Evolutionary conservation across 2,888 invertebrate species (phyloP), one percentile per base, ranked within the genome.

Genomic region (Liodrosophila aerea): DNA sequence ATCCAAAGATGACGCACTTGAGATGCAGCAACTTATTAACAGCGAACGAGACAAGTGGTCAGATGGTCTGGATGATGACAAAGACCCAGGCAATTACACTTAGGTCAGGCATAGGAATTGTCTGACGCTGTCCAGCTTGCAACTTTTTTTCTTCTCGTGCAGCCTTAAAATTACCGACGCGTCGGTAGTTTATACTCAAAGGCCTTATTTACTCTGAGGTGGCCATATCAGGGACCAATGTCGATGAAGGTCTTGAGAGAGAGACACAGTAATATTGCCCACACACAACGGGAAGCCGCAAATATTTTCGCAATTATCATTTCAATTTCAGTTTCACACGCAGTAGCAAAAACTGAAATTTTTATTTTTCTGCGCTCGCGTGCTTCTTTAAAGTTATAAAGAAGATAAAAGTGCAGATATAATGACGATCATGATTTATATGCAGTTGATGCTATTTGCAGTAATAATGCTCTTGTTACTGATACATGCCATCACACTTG

Each of bases 261-360:
- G 33, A 22, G 34, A 51, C 22, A 34, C 45, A 31, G 33, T 34
- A 44, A 66, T 60, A 60, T 53, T 64, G 54, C 63, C 45, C 11
- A 1, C 39, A 59, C 54, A 76, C 50, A 69, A 60, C 57, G 44
- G 59, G 46, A 33, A 46, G 53, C 45, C 27, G 37, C 40, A 62
- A 56, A 37, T 41, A 73, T 76, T 64, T 54, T 52, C 54, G 56
- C 68, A 80, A 84, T 84, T 80, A 84, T 71, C 59, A 68, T 72
- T 69, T 59, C 65, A 70, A 64, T 77, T 78, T 65, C 45, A 41
- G 59, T 64, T 58, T 64, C 60, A 58, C 74, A 74, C 61, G 64
- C 66, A 50, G 54, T 37, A 47, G 46, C 27, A 44, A 41, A 62
- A 59, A 62, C 72, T 60, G 77, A 75, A 81, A 80, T 75, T 84